Base-by-base conservation (phyloP, 2,888 invertebrate species). In the Nemurella pictetii region DNA sequence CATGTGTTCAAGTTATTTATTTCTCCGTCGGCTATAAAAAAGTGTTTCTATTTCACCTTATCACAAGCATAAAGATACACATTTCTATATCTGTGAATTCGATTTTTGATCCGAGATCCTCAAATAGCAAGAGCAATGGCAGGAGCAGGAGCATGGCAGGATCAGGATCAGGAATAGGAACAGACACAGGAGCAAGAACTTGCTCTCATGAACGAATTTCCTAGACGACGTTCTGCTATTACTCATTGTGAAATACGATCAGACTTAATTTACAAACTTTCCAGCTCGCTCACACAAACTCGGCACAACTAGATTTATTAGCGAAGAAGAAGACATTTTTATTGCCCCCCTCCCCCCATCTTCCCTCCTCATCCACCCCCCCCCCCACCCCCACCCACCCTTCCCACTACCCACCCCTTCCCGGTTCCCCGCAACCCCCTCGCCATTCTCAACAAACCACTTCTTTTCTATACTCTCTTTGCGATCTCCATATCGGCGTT, bases 241-340 rank as follows among this genome's bases (percentile, higher is more conserved):
- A 82, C 82, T 82, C 82, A 82, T 55, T 82, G 55, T 82, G 82
- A 82, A 82, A 82, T 82, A 82, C 82, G 82, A 36, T 55, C 82
- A 27, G 82, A 82, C 82, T 82, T 82, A 82, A 82, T 82, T 82
- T 55, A 82, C 55, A 82, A 82, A 82, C 55, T 82, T 82, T 82
- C 82, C 55, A 82, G 55, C 82, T 82, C 82, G 55, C 82, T 82
- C 82, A 82, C 82, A 82, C 82, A 82, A 82, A 82, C 82, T 82
- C 82, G 26, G 82, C 82, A 82, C 82, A 82, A 82, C 55, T 20
- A 55, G 82, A 82, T 82, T 82, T 82, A 82, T 82, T 82, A 82
- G 25, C 55, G 30, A 78, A 78, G 82, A 55, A 82, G 82, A 82
- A 82, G 82, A 82, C 82, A 82, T 82, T 82, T 82, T 82, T 82